Conservation (phyloP, 2,888 invertebrate species). For the Taenaris catops region DNA sequence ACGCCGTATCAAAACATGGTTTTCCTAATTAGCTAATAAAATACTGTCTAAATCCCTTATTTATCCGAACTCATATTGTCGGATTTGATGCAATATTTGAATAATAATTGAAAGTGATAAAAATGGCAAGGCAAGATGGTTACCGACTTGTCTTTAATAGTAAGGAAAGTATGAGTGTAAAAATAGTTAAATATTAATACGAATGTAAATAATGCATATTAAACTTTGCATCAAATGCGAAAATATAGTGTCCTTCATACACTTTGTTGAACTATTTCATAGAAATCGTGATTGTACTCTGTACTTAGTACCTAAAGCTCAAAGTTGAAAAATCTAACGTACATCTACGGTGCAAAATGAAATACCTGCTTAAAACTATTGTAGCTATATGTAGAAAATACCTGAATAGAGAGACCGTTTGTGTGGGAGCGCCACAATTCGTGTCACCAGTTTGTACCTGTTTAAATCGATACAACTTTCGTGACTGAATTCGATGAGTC, state of each 20-base stretch:
- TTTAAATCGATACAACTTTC: slow-evolving; percentile 52
- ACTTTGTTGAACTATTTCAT: slow-evolving; percentile 10
- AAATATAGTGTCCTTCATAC: too few relatives aligned
- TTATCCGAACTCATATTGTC: too few relatives aligned
- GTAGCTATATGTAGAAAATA: slow-evolving; percentile 19
- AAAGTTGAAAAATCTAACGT: slow-evolving; percentile 21
- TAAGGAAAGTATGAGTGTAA: too few relatives aligned
- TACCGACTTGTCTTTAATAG: too few relatives aligned
- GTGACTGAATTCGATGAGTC: slow-evolving; percentile 50
- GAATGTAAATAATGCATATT: too few relatives aligned
- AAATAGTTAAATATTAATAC: too few relatives aligned
- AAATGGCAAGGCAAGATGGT: too few relatives aligned
- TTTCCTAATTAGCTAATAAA: slow-evolving; percentile 17
- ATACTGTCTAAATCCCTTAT: slow-evolving; percentile 14
- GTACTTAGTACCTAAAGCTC: slow-evolving; percentile 21
- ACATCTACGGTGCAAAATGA: slow-evolving; percentile 27
- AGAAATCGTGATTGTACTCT: slow-evolving; percentile 18
- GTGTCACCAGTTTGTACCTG: slow-evolving; percentile 38
- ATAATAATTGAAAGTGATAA: too few relatives aligned
- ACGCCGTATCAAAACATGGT: slow-evolving; percentile 40
- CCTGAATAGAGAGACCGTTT: slow-evolving; percentile 17
- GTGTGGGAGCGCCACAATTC: slow-evolving; percentile 23
- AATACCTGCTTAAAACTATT: slow-evolving; percentile 22
- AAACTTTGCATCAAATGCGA: slow-evolving; percentile 5
- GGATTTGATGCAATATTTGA: too few relatives aligned